phyloP scores from a whole-genome alignment of 2,113 vertebrate genomes.

The Glaucidium brasilianum region DNA sequence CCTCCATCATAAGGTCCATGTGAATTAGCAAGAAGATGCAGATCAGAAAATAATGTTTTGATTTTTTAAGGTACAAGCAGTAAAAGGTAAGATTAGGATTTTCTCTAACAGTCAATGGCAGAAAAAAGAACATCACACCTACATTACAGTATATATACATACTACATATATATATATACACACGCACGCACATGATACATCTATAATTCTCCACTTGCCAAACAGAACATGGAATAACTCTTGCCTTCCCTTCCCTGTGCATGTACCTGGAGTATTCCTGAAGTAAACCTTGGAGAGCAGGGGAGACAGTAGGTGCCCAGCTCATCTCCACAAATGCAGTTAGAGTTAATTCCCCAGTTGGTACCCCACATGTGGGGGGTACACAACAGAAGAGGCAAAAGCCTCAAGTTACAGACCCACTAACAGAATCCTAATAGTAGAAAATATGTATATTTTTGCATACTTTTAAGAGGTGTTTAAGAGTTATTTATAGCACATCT shows the following conservation, averaged over 20 bases:
- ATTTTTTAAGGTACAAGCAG: not conserved
- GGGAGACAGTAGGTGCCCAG: not conserved
- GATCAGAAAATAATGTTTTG: not conserved
- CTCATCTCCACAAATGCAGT: not conserved
- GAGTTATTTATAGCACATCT: constrained; percentile 4
- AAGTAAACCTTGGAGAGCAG: not conserved
- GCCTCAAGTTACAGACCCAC: not conserved
- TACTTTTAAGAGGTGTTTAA: not conserved
- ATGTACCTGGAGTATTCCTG: not conserved
- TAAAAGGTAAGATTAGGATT: not conserved
- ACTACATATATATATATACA: not conserved
- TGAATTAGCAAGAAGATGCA: not conserved
- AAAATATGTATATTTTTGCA: not conserved
- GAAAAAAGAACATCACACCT: not conserved
- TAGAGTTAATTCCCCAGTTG: not conserved
- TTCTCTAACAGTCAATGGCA: not conserved
- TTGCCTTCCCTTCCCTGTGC: not conserved
- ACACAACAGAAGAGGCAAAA: not conserved
- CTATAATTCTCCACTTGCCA: not conserved
- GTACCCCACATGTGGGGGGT: not conserved
- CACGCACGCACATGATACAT: fast-evolving
- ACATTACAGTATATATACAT: not conserved
- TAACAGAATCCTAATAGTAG: not conserved
- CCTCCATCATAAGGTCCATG: not conserved
- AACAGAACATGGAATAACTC: not conserved